phyloP scores from a whole-genome alignment of 2,888 invertebrate species.

The Philopedon plagiatum region DNA sequence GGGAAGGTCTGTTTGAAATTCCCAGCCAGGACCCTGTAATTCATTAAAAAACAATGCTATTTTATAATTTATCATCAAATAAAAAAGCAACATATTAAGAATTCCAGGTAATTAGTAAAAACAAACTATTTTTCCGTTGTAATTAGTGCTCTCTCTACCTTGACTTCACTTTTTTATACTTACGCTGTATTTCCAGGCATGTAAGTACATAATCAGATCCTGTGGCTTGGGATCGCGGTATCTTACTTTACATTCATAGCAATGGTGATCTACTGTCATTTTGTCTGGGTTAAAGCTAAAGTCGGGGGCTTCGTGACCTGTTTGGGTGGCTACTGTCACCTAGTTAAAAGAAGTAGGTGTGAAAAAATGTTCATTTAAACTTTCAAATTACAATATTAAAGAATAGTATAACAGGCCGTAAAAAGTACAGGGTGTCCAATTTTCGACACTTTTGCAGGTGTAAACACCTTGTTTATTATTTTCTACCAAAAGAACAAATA shows the following conservation, averaged over 20 bases:
- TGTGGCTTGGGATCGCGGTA: conserved; percentile 93
- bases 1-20: conserved; percentile 92
- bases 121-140: not conserved
- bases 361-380: too few relatives aligned
- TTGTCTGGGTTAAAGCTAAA: conserved; percentile 78
- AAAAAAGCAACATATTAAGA: not conserved
- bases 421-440: too few relatives aligned
- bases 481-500: too few relatives aligned
- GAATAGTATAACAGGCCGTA: too few relatives aligned
- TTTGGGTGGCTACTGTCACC: conserved; percentile 89
- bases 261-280: conserved; percentile 86
- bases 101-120: not conserved
- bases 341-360: conserved; percentile 48
- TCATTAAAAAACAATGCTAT: conserved; percentile 45
- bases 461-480: too few relatives aligned
- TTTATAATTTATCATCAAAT: too few relatives aligned
- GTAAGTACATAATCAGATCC: conserved; percentile 95
- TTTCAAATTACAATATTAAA: too few relatives aligned
- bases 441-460: too few relatives aligned
- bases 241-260: conserved; percentile 93
- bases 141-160: not conserved
- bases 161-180: conserved; percentile 48
- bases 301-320: conserved; percentile 83
- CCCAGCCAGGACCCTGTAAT: conserved; percentile 92
- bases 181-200: conserved; percentile 94